These are phyloP conservation scores for Monochamus saltuarius DNA, from an alignment of 1,140 invertebrate species.

Conservation along the genomic window DNA sequence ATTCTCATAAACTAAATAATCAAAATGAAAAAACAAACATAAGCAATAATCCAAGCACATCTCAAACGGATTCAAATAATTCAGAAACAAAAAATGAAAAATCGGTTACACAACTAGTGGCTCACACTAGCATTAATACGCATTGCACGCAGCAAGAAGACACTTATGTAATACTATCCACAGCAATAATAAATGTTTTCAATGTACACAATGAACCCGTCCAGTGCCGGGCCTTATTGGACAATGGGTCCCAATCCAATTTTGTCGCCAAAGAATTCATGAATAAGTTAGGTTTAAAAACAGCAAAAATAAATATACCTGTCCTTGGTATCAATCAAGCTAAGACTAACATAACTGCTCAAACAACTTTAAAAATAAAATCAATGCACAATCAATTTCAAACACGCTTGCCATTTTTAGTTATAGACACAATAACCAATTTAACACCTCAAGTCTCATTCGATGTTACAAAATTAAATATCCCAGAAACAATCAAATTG, in stretches of 20 bases:
- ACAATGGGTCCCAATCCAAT: slow-evolving; percentile 22
- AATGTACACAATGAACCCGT: neutral
- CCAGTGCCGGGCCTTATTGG: slow-evolving; percentile 2
- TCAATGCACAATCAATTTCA: slow-evolving; percentile 3
- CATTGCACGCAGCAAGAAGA: too few species aligned
- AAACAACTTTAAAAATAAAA: slow-evolving; percentile 9
- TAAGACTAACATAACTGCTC: neutral
- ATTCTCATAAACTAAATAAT: neutral
- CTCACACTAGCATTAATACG: too few species aligned
- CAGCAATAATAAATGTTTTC: slow-evolving; percentile 17
- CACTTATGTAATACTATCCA: neutral
- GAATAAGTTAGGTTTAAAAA: slow-evolving; percentile 10
- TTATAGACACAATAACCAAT: slow-evolving; percentile 16
- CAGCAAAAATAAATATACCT: slow-evolving; percentile 9
- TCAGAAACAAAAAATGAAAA: too few species aligned
- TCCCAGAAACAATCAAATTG: slow-evolving; percentile 20
- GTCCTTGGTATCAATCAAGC: slow-evolving; percentile 4
- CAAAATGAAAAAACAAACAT: neutral
- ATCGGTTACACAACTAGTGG: too few species aligned
- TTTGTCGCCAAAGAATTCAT: slow-evolving; percentile 18
- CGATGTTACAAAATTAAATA: slow-evolving; percentile 15
- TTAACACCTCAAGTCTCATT: slow-evolving; percentile 16
- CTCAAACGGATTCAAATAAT: too few species aligned
- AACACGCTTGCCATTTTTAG: slow-evolving; percentile 10
- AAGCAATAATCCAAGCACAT: too few species aligned